These are phyloP conservation scores for Bombus turneri DNA, from an alignment of 1,140 invertebrate species.

Conservation along the genomic window DNA sequence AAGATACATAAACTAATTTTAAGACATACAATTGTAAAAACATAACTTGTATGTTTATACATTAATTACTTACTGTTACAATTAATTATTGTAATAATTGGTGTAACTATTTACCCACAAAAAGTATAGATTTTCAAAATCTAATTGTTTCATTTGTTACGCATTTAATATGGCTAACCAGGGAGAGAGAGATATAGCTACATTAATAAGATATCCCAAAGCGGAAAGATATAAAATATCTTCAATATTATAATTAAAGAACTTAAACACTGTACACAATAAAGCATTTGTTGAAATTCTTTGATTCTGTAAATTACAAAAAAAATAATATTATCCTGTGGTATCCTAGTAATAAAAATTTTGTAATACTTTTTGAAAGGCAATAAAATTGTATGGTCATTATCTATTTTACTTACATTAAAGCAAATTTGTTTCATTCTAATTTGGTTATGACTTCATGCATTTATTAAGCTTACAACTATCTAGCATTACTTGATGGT, in stretches of 20 bases:
- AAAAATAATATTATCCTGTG: slow-evolving; percentile 16
- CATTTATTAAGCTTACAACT: slow-evolving; percentile 58
- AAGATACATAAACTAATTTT: slow-evolving; percentile 3
- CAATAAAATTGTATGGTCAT: background rate
- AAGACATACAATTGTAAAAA: background rate
- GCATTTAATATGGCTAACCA: slow-evolving; percentile 8
- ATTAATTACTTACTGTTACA: no score
- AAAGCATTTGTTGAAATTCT: slow-evolving; percentile 12
- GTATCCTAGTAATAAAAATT: slow-evolving; percentile 2
- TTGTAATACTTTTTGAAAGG: background rate
- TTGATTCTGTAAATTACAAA: background rate
- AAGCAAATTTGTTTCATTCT: background rate
- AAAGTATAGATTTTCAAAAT: background rate
- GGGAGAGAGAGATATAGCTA: background rate
- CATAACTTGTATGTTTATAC: slow-evolving; percentile 5
- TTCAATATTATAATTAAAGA: background rate
- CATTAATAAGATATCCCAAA: background rate
- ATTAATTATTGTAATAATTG: background rate
- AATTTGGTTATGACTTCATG: slow-evolving; percentile 21
- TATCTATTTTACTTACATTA: slow-evolving; percentile 29
- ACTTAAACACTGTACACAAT: slow-evolving; percentile 8
- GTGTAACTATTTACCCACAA: slow-evolving; percentile 7
- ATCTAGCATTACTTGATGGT: slow-evolving; percentile 69
- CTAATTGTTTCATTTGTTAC: slow-evolving; percentile 3
- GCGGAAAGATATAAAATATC: background rate